Evolutionary conservation across 2,888 invertebrate genomes (phyloP), one percentile per base, ranked within the genome.

Genomic region (Bibio marci): DNA sequence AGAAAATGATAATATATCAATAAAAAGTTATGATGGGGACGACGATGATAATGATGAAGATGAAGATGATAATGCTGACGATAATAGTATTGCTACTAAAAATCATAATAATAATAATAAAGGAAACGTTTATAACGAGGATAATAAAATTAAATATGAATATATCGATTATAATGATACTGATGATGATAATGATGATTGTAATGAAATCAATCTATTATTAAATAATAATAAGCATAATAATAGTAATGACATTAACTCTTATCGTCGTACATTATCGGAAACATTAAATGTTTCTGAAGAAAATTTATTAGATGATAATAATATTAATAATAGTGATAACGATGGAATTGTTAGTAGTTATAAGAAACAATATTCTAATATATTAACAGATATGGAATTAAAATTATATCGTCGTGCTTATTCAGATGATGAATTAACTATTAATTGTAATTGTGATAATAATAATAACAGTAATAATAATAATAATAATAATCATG

Each of bases 361-460:
- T 12, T 5, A 17, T 17, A 7, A 15, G 18, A 12, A 33, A 12
- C 19, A 33, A 3, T 4, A 38, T 27, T 22, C 26, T 33, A 25
- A 39, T 34, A 30, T 30, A 19, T 28, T 39, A 15, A 32, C 34
- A 10, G 34, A 43, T 26, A 37, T 36, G 12, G 39, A 42, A 18
- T 30, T 45, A 12, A 45, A 45, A 41, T 17, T 38, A n/a, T 45
- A 41, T 41, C 43, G 45, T 37, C 41, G 45, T n/a, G 45, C 45
- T 15, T 45, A 43, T 37, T 45, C 45, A 10, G 45, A 45, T 25
- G 45, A 45, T 41, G 42, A 40, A 33, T n/a, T 35, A 36, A 30
- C 22, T 27, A 39, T 39, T 25, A 25, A 30, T 12, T 28, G 35
- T 28, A 26, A 18, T 27, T 41, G 33, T 31, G 30, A 38, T 40